These are phyloP conservation scores for Todiramphus saurophagus DNA, from an alignment of 2,113 vertebrate species.

Conservation along the genomic window DNA sequence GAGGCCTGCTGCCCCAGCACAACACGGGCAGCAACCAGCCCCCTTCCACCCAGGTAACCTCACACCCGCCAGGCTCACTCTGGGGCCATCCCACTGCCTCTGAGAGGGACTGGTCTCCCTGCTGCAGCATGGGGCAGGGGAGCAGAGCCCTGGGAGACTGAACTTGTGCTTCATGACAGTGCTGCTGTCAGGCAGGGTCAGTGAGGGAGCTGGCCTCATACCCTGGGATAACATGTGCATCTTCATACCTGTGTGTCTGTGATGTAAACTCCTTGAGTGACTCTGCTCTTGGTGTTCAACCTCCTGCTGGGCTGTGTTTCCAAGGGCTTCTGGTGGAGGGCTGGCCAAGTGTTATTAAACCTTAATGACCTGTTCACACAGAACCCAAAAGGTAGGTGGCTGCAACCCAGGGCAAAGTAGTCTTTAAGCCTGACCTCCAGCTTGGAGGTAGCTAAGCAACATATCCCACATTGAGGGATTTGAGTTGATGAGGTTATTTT, in stretches of 20 bases:
- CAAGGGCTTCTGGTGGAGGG: not conserved
- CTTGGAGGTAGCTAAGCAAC: constrained; percentile 14
- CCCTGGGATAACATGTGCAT: accelerated
- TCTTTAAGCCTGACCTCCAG: constrained; percentile 41
- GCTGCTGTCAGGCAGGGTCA: not conserved
- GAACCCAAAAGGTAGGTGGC: not conserved
- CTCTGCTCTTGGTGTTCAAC: accelerated
- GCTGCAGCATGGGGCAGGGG: not conserved
- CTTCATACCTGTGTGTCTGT: not conserved
- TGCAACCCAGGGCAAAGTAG: not conserved
- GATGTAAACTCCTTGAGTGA: not conserved
- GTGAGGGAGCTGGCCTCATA: not conserved
- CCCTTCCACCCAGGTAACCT: not conserved
- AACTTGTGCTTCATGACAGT: accelerated
- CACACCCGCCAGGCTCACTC: accelerated
- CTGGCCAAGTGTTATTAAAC: not conserved
- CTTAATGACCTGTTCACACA: not conserved
- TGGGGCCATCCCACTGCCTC: accelerated
- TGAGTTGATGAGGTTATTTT: not conserved
- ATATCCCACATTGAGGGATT: not conserved
- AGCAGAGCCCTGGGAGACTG: not conserved
- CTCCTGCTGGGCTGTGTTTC: not conserved
- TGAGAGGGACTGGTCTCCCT: too few species aligned
- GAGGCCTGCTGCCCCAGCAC: accelerated
- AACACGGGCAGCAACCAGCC: not conserved